Base-by-base conservation (phyloP, 2,888 invertebrate species). In the Drosophila phalerata region DNA sequence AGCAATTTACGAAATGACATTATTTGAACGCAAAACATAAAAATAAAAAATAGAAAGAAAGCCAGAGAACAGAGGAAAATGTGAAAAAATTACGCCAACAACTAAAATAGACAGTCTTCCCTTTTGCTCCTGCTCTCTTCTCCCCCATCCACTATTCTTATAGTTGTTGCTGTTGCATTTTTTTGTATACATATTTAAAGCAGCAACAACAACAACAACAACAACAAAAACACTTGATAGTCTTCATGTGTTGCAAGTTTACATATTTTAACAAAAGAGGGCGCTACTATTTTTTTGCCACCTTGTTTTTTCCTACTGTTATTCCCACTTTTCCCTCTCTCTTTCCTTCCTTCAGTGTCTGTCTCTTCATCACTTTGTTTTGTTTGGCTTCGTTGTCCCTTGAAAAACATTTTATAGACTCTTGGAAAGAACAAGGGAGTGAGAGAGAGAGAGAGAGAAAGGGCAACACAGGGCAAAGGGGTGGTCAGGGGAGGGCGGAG, bases 1-100 rank as follows among this genome's bases (percentile, higher is more conserved):
- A 83, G 85, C 88, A 86, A 85, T 85, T 85, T 88, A 85, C 86
- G 64, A 85, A 85, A 85, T 88, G 85, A 83, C 88, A 85, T 85
- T 85, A 85, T 85, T 88, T 81, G 88, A 86, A 79, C 81, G 76
- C 86, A 88, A 76, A 73, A 69, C 82, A 85, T 79, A 82, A 79
- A 85, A 8, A 37, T 13, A 34, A 34, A 79, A n/a, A n/a, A 13
- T 5, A 34, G n/a, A 77, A 75, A 79, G 72, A 66, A 77, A 37
- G 19, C 37, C 28, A 43, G 43, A 55, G 71, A 30, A 70, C 45
- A 69, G 63, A 61, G 69, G 30, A 57, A 55, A 68, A 66, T 69
- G 53, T 55, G 40, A 76, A 87, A 87, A 81, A 87, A 87, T 81
- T 82, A 85, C 82, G 58, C 63, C 79, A 82, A 60, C 85, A 87